Conservation (phyloP, 2,797 vertebrate species). For the Pantherophis alleghaniensis region DNA sequence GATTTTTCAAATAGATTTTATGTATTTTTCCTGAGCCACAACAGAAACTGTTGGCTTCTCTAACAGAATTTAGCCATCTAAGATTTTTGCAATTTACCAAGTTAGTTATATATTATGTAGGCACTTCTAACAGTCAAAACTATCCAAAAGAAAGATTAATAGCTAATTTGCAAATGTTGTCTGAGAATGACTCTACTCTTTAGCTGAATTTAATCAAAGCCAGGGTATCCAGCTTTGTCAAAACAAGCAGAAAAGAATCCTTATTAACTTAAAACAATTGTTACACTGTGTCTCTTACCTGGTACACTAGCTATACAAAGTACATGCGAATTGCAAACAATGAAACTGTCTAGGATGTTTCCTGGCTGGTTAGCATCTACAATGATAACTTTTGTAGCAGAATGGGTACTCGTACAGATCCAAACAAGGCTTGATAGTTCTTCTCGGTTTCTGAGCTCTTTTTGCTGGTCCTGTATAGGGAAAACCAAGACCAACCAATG, state of each 20-base stretch:
- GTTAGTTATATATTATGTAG: neutral
- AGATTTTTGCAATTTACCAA: neutral
- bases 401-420: constrained; percentile 95
- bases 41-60: neutral
- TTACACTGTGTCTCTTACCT: constrained; percentile 73
- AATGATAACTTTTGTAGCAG: constrained; percentile 89
- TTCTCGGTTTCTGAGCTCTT: constrained; percentile 87
- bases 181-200: neutral
- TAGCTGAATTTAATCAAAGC: neutral
- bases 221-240: neutral
- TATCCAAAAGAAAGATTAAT: neutral
- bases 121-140: neutral
- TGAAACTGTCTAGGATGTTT: constrained; percentile 92
- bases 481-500: constrained; percentile 36
- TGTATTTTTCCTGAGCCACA: neutral
- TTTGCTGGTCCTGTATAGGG: constrained; percentile 86
- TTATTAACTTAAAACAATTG: neutral
- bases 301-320: constrained; percentile 94
- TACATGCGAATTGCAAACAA: constrained; percentile 90
- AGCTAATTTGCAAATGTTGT: neutral
- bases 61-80: neutral
- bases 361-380: constrained; percentile 94
- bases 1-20: neutral
- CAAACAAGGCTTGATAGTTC: constrained; percentile 94
- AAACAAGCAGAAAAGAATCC: neutral